phyloP scores from a whole-genome alignment of 2,888 invertebrate species.

The Trissoscelio sp. region DNA sequence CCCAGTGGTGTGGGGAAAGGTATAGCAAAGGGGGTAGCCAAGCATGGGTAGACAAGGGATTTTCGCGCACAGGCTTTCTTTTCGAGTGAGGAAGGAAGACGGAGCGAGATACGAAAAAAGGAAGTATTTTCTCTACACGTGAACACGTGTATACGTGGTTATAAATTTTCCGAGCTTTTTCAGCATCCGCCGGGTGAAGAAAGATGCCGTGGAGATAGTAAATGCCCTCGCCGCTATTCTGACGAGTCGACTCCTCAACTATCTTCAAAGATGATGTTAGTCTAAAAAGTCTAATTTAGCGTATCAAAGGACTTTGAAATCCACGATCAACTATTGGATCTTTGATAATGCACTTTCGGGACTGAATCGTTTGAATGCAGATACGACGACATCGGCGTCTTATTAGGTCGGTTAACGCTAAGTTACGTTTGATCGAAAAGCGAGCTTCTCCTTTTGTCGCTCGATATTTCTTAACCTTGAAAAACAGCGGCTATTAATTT shows the following conservation, averaged over 20 bases:
- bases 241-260: conserved; percentile 37
- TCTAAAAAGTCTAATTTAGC: conserved; percentile 34
- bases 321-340: conserved; percentile 28
- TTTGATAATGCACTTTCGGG: conserved; percentile 24
- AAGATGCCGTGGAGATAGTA: conserved; percentile 28
- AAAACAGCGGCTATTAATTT: conserved; percentile 23
- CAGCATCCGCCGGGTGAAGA: conserved; percentile 30
- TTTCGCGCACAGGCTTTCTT: conserved; percentile 72
- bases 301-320: conserved; percentile 47
- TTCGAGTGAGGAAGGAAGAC: conserved; percentile 63
- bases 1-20: conserved; percentile 59
- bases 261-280: conserved; percentile 43
- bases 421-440: not conserved
- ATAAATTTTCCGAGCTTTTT: conserved; percentile 72
- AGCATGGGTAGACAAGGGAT: conserved; percentile 82
- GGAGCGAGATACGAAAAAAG: conserved; percentile 64
- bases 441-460: not conserved
- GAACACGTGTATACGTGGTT: conserved; percentile 66
- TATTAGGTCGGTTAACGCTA: conserved; percentile 13
- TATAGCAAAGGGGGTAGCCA: conserved; percentile 80
- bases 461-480: not conserved
- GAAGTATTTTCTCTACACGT: conserved; percentile 58
- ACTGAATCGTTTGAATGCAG: conserved; percentile 25
- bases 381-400: conserved; percentile 18
- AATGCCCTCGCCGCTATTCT: conserved; percentile 25